phyloP scores from a whole-genome alignment of 2,797 vertebrate genomes.

The Harpagifer antarcticus region DNA sequence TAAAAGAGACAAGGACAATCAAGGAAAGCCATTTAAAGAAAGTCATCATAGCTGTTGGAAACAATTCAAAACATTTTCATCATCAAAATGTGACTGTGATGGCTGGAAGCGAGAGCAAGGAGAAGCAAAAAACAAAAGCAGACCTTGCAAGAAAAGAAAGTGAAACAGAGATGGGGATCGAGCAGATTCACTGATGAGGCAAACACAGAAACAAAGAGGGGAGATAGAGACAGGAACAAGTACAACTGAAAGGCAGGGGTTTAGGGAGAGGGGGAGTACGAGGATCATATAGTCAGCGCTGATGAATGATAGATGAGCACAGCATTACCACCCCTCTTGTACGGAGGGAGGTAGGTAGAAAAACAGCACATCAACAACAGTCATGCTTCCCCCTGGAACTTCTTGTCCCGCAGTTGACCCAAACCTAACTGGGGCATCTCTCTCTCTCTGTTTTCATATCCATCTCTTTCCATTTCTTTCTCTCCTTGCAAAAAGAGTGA shows the following conservation, averaged over 20 bases:
- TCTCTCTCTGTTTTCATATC: constrained; percentile 8
- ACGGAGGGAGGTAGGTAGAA: constrained; percentile 30
- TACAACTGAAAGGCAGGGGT: neutral
- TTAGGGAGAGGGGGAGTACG: neutral
- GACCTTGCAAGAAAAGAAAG: constrained; percentile 1
- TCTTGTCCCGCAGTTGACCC: constrained; percentile 56
- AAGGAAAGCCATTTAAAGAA: constrained; percentile 41
- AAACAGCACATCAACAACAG: constrained; percentile 47
- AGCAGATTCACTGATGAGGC: constrained; percentile 13
- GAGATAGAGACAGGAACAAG: constrained; percentile 6
- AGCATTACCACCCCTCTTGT: constrained; percentile 57
- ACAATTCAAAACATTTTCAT: constrained; percentile 21
- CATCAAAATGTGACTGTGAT: constrained; percentile 20
- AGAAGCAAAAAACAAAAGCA: constrained; percentile 33
- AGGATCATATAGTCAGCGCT: constrained; percentile 65
- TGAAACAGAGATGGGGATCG: constrained; percentile 1
- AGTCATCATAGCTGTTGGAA: constrained; percentile 6
- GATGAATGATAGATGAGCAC: constrained; percentile 74
- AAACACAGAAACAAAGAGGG: constrained; percentile 9
- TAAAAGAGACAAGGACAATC: constrained; percentile 41
- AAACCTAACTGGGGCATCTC: constrained; percentile 39
- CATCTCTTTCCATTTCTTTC: constrained; percentile 14
- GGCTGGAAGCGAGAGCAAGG: constrained; percentile 2
- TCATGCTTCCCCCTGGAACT: constrained; percentile 27
- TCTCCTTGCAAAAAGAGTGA: neutral